These are phyloP conservation scores for Drosophila planitibia DNA, from an alignment of 2,888 invertebrate genomes.

Conservation along the genomic window DNA sequence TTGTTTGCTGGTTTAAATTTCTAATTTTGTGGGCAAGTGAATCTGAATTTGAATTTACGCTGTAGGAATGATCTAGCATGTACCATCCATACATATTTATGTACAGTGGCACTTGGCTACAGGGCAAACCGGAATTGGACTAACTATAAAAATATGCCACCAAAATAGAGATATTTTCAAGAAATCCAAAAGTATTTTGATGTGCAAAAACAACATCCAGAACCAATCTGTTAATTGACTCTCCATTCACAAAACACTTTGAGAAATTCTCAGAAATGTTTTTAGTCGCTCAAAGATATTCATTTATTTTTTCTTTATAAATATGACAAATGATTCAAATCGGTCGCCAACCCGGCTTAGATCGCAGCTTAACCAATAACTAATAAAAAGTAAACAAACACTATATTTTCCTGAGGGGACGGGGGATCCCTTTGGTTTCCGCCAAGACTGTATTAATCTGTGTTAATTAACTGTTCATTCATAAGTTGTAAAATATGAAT, in stretches of 20 bases:
- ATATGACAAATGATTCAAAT: slow-evolving; percentile 1
- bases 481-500: background rate
- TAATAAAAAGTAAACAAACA: background rate
- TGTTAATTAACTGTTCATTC: slow-evolving; percentile 1
- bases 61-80: slow-evolving; percentile 65
- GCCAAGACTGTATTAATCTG: background rate
- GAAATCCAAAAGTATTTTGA: background rate
- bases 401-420: no score
- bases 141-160: background rate
- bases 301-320: no score
- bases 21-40: slow-evolving; percentile 82
- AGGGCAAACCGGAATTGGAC: background rate
- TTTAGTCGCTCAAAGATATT: background rate
- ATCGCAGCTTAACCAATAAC: background rate
- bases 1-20: slow-evolving; percentile 69
- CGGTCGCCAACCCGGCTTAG: background rate
- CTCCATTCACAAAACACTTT: background rate
- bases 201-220: background rate
- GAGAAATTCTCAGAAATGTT: background rate
- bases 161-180: background rate
- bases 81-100: slow-evolving; percentile 35
- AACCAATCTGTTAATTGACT: background rate
- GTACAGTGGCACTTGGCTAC: slow-evolving; percentile 35
- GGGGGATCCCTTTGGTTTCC: background rate
- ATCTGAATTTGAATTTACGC: slow-evolving; percentile 76